These are phyloP conservation scores for Spongilla lacustris DNA, from an alignment of 37 sponge, comb jelly and placozoan genomes.

Conservation along the genomic window DNA sequence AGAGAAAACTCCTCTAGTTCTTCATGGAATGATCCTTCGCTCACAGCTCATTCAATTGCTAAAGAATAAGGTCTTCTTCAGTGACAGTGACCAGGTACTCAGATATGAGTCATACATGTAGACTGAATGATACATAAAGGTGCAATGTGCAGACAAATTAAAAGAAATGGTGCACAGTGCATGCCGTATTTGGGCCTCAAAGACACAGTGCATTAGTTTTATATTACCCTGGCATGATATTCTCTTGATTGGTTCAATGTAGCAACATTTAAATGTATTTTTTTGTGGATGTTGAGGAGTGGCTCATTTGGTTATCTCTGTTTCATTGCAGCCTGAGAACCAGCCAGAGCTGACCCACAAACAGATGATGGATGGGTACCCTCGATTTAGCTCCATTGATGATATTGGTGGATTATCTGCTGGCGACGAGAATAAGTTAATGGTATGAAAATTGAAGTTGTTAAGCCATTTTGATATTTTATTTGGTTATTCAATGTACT, in stretches of 20 bases:
- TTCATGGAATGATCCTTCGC: conserved; percentile 88
- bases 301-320: not conserved
- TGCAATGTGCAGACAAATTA: too few relatives aligned
- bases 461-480: too few relatives aligned
- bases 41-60: conserved; percentile 86
- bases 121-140: too few relatives aligned
- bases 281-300: too few relatives aligned
- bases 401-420: not conserved
- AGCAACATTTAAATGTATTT: too few relatives aligned
- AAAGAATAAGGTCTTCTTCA: conserved; percentile 54
- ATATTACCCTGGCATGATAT: too few relatives aligned
- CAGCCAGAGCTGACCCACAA: conserved; percentile 45
- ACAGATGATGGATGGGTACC: conserved; percentile 64
- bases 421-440: not conserved
- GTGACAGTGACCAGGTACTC: conserved; percentile 13
- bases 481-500: too few relatives aligned
- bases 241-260: too few relatives aligned
- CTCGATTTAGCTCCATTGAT: conserved; percentile 35
- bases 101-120: not conserved
- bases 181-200: too few relatives aligned
- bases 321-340: conserved; percentile 25
- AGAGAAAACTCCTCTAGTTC: conserved; percentile 27
- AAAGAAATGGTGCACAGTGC: too few relatives aligned
- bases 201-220: too few relatives aligned
- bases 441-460: too few relatives aligned